phyloP scores from a whole-genome alignment of 30 jellyfish, hydroid and myxozoan species.

The Aurelia sp. region DNA sequence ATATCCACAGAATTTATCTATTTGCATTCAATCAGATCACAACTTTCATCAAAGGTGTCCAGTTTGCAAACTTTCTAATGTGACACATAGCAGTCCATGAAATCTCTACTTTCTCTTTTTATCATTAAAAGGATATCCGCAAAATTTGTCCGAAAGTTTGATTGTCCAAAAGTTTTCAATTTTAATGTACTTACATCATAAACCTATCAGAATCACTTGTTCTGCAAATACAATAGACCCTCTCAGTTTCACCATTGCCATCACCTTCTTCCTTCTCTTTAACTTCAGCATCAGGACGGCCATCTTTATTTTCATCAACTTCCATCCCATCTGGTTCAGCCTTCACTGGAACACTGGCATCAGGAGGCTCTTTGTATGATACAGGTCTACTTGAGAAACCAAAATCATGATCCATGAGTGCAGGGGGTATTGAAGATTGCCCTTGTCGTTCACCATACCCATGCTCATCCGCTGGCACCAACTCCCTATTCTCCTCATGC shows the following conservation, averaged over 20 bases:
- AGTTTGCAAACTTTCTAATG: too few relatives aligned
- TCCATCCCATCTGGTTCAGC: not conserved
- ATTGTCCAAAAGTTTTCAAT: too few relatives aligned
- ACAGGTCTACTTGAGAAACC: slow-evolving; percentile 27
- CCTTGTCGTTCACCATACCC: too few relatives aligned
- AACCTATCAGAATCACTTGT: slow-evolving; percentile 86
- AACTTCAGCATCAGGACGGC: slow-evolving; percentile 7
- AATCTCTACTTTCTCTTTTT: too few relatives aligned
- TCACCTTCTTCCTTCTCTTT: slow-evolving; percentile 8
- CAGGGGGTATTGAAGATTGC: slow-evolving; percentile 13
- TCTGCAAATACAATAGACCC: slow-evolving; percentile 83
- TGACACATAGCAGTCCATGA: too few relatives aligned
- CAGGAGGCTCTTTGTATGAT: not conserved
- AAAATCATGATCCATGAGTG: slow-evolving; percentile 54
- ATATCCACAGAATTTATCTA: not conserved
- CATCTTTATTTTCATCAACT: not conserved
- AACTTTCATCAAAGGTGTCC: too few relatives aligned
- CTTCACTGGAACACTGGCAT: not conserved
- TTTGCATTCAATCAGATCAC: too few relatives aligned
- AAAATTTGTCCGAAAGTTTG: not conserved
- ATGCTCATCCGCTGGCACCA: too few relatives aligned
- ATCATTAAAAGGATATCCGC: not conserved
- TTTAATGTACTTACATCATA: slow-evolving; percentile 94
- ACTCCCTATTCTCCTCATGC: too few relatives aligned
- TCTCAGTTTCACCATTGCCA: slow-evolving; percentile 33